Conservation (phyloP, 23 tunicate genomes). For the Halocynthia roretzi region DNA sequence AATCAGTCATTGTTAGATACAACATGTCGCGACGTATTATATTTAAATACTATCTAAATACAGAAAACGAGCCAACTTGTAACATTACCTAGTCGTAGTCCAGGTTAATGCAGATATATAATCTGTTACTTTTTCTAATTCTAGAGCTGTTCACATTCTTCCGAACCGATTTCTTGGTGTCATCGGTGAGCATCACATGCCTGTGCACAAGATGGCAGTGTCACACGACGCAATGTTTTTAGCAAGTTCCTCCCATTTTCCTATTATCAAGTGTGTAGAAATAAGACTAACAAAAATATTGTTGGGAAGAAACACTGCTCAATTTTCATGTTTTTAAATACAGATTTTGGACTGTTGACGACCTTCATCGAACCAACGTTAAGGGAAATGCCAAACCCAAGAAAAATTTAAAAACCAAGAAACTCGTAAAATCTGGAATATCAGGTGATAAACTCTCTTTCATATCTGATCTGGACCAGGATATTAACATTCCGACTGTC, state of each 20-base stretch:
- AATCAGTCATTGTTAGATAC: no score
- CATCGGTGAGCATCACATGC: slow-evolving; percentile 66
- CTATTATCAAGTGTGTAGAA: slow-evolving; percentile 31
- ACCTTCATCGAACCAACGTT: slow-evolving; percentile 32
- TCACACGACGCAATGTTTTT: slow-evolving; percentile 50
- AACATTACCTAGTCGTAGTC: no score
- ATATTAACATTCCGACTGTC: slow-evolving; percentile 42
- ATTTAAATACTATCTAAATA: no score
- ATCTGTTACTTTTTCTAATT: background rate
- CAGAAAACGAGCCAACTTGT: no score
- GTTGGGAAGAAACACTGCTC: no score
- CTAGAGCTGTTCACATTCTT: slow-evolving; percentile 70
- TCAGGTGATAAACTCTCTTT: slow-evolving; percentile 33
- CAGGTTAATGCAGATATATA: no score
- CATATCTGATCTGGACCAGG: slow-evolving; percentile 61
- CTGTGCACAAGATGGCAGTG: slow-evolving; percentile 49
- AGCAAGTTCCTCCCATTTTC: slow-evolving; percentile 67
- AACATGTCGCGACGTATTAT: no score
- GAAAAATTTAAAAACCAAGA: slow-evolving; percentile 23
- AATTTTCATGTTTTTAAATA: background rate
- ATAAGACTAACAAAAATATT: background rate
- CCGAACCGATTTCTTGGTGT: slow-evolving; percentile 90
- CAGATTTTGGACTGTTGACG: slow-evolving; percentile 85
- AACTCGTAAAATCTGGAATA: slow-evolving; percentile 44
- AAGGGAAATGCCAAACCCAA: slow-evolving; percentile 40